Percentiles rank a stretch among this genome's conserved stretches.
These are phyloP conservation scores for Melanocharis versteri DNA, from an alignment of 2,113 vertebrate genomes.

Conservation along the genomic window DNA sequence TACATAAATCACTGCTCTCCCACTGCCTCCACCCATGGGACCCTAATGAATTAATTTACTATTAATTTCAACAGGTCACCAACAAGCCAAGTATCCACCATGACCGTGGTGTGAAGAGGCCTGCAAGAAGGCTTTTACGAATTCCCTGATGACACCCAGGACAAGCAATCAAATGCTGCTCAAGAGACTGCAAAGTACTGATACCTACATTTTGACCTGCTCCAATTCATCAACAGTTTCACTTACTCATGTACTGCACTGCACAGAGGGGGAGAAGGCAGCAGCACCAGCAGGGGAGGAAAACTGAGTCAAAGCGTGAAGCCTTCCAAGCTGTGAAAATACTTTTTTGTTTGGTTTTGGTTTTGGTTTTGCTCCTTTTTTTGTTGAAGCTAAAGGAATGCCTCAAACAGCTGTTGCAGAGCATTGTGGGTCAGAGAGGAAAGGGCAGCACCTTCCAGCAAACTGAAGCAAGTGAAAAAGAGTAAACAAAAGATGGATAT, in stretches of 20 bases:
- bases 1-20: neutral
- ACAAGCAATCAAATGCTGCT: neutral
- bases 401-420: neutral
- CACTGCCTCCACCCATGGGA: rapidly evolving
- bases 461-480: neutral
- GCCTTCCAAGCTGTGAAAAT: neutral
- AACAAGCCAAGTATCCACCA: neutral
- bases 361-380: neutral
- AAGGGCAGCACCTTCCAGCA: neutral
- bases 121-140: neutral
- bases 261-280: neutral
- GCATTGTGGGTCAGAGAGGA: neutral
- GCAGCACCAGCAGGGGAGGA: neutral
- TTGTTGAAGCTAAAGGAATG: neutral
- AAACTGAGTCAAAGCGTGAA: neutral
- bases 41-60: neutral
- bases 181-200: neutral
- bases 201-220: neutral
- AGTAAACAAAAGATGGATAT: neutral
- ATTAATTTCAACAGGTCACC: neutral
- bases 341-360: neutral
- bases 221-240: neutral
- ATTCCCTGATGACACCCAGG: neutral
- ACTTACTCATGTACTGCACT: neutral
- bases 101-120: neutral